Percentiles rank a stretch among this genome's conserved stretches.
Evolutionary conservation across 2,888 invertebrate genomes (phyloP).

Genomic region (Theodoxus fluviatilis): DNA sequence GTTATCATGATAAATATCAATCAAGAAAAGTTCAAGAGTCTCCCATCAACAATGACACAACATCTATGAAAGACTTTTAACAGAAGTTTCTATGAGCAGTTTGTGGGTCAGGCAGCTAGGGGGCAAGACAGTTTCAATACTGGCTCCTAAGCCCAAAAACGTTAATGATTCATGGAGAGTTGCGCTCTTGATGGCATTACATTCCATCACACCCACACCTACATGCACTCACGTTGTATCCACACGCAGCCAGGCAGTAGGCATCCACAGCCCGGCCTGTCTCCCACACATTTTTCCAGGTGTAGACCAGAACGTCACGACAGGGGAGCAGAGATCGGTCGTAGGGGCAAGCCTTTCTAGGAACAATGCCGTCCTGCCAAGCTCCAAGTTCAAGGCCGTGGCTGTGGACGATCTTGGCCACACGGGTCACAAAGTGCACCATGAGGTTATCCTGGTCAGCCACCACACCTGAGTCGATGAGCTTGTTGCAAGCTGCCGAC

Average conservation of each 20-base stretch:
- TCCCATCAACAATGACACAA: too few species aligned
- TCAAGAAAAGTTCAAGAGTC: too few species aligned
- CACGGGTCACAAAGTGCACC: slow-evolving; percentile 33
- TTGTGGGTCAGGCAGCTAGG: too few species aligned
- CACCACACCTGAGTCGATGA: slow-evolving; percentile 33
- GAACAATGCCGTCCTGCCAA: slow-evolving; percentile 50
- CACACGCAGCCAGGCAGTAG: slow-evolving; percentile 54
- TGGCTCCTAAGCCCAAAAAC: too few species aligned
- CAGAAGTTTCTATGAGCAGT: too few species aligned
- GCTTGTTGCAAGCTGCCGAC: slow-evolving; percentile 45
- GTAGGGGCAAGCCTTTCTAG: slow-evolving; percentile 22
- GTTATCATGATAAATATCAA: too few species aligned
- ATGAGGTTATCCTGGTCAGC: slow-evolving; percentile 30
- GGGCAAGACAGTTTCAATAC: too few species aligned
- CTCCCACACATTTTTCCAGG: slow-evolving; percentile 63
- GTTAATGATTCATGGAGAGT: too few species aligned
- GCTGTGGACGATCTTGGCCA: slow-evolving; percentile 31
- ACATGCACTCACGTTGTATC: slow-evolving; percentile 51
- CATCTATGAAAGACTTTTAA: too few species aligned
- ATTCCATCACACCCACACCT: background rate
- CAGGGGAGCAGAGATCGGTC: slow-evolving; percentile 26
- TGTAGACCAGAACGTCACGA: slow-evolving; percentile 44
- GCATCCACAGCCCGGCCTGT: slow-evolving; percentile 53
- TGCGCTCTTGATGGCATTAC: too few species aligned
- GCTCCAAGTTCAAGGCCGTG: slow-evolving; percentile 33